phyloP scores from a whole-genome alignment of 2,113 vertebrate species.

The Myocastor coypus region DNA sequence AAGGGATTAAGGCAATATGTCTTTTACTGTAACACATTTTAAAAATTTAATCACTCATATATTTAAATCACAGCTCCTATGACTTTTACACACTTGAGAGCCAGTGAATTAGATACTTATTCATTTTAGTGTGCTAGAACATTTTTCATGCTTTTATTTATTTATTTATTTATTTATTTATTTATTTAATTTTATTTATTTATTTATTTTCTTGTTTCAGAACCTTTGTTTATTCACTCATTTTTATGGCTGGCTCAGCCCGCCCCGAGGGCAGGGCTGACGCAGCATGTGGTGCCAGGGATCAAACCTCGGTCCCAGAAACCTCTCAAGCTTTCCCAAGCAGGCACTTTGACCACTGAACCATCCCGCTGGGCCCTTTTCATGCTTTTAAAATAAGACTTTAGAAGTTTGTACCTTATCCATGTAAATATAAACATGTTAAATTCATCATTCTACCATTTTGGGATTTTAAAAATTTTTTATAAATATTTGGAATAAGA shows the following conservation, averaged over 20 bases:
- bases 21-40: neutral
- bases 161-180: too few species aligned
- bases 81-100: neutral
- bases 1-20: neutral
- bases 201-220: too few species aligned
- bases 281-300: too few species aligned
- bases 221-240: too few species aligned
- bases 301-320: too few species aligned
- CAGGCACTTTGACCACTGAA: too few species aligned
- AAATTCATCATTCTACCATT: neutral
- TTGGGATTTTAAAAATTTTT: neutral
- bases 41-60: neutral
- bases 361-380: too few species aligned
- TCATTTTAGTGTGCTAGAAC: neutral
- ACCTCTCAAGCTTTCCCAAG: too few species aligned
- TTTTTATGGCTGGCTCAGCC: too few species aligned
- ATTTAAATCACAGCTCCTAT: neutral
- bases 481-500: conserved; percentile 10
- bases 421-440: neutral
- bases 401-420: neutral
- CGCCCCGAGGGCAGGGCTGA: too few species aligned
- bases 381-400: neutral
- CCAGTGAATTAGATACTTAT: neutral
- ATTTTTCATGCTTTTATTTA: too few species aligned
- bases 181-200: too few species aligned